Evolutionary conservation across 2,113 vertebrate genomes (phyloP).

Genomic region (Microcebus ravelobensis): DNA sequence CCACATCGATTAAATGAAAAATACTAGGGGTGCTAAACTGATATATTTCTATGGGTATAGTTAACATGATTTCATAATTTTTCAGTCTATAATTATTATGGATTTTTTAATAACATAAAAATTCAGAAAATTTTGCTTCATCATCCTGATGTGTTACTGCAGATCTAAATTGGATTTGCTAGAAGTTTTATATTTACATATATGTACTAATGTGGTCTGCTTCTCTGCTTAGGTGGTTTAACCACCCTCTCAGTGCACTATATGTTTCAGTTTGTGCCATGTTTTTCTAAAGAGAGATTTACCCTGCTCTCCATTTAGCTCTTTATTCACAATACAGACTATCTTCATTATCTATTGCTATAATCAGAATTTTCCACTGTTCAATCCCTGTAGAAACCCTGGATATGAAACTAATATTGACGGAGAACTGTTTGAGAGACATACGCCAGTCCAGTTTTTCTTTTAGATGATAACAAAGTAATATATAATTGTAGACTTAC

Average conservation of each 20-base stretch:
- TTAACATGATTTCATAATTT: neutral
- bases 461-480: neutral
- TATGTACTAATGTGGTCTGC: neutral
- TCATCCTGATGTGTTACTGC: neutral
- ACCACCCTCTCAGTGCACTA: neutral
- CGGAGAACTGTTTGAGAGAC: neutral
- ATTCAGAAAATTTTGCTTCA: neutral
- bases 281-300: neutral
- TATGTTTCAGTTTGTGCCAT: neutral
- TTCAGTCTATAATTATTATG: neutral
- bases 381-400: neutral
- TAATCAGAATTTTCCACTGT: neutral
- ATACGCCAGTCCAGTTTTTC: too few relatives aligned
- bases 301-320: neutral
- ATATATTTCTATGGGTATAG: neutral
- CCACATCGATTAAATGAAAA: neutral
- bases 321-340: neutral
- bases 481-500: neutral
- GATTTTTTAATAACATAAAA: neutral
- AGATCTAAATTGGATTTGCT: neutral
- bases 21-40: neutral
- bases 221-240: neutral
- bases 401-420: neutral
- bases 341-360: neutral
- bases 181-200: neutral